These are phyloP conservation scores for Eupithecia centaureata DNA, from an alignment of 2,888 invertebrate genomes.

Conservation along the genomic window DNA sequence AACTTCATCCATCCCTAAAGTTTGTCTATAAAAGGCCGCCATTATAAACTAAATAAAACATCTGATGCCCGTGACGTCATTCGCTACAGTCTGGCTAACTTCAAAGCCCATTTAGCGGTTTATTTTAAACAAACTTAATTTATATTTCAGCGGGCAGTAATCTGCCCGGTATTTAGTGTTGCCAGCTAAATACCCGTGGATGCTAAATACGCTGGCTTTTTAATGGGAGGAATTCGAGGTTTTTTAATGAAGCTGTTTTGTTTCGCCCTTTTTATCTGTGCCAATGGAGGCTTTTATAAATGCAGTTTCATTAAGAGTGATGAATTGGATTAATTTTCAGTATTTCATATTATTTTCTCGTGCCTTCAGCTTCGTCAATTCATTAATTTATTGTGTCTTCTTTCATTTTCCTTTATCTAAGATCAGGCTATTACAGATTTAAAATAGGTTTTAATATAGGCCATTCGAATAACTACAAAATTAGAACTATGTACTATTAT, in stretches of 20 bases:
- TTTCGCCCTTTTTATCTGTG: background rate
- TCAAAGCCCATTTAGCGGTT: constrained; percentile 15
- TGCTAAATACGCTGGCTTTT: constrained; percentile 19
- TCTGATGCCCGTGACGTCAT: constrained; percentile 5
- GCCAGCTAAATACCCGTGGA: constrained; percentile 10
- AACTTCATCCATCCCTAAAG: background rate
- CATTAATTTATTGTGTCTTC: background rate
- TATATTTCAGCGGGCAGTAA: constrained; percentile 16
- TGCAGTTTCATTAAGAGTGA: background rate
- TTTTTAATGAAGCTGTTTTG: background rate
- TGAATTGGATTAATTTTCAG: background rate
- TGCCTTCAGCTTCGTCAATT: background rate
- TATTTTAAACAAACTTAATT: constrained; percentile 28
- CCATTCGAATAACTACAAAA: too few relatives aligned
- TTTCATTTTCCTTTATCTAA: background rate
- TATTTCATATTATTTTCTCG: background rate
- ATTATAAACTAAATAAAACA: constrained; percentile 3
- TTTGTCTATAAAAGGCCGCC: background rate
- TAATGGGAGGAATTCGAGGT: background rate
- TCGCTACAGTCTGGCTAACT: constrained; percentile 2
- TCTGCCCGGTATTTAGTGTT: constrained; percentile 2
- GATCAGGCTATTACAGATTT: background rate
- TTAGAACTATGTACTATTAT: too few relatives aligned
- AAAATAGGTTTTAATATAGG: too few relatives aligned
- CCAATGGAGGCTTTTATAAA: background rate